Conservation (phyloP, 2,113 vertebrate species). For the Hystrix brachyura region DNA sequence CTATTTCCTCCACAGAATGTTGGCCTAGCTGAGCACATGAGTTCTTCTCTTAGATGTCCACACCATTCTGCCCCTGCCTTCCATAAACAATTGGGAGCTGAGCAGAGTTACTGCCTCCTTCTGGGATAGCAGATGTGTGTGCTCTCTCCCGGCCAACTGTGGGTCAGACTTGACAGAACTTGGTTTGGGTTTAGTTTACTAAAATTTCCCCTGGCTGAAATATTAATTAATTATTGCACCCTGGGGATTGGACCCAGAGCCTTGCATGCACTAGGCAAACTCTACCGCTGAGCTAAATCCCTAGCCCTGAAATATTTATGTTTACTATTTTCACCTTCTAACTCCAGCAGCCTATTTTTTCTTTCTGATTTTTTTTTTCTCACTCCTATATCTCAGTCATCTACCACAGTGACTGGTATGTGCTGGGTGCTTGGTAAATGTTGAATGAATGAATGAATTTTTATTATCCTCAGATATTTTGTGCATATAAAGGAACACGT, state of each 20-base stretch:
- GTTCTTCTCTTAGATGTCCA: background rate
- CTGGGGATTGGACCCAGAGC: background rate
- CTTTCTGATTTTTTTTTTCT: background rate
- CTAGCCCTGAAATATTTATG: background rate
- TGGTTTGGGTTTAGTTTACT: background rate
- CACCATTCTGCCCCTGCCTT: background rate
- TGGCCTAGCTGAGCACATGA: background rate
- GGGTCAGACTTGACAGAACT: background rate
- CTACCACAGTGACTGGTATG: background rate
- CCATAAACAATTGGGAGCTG: background rate
- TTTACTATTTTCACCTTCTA: constrained; percentile 36
- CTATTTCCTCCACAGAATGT: background rate
- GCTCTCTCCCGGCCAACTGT: background rate
- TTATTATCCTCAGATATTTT: constrained; percentile 24
- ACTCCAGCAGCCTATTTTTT: background rate
- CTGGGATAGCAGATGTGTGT: background rate
- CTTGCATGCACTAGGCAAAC: background rate
- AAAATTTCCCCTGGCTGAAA: constrained; percentile 2
- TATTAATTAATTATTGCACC: background rate
- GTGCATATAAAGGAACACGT: background rate
- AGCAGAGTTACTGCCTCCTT: background rate
- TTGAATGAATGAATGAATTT: background rate
- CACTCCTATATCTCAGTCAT: background rate
- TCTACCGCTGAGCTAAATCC: background rate
- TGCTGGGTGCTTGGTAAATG: background rate